A percentile compares a stretch with the other conserved stretches of the same genome.
These are phyloP conservation scores for Mus spicilegus DNA, from an alignment of 2,113 vertebrate genomes.

Conservation along the genomic window DNA sequence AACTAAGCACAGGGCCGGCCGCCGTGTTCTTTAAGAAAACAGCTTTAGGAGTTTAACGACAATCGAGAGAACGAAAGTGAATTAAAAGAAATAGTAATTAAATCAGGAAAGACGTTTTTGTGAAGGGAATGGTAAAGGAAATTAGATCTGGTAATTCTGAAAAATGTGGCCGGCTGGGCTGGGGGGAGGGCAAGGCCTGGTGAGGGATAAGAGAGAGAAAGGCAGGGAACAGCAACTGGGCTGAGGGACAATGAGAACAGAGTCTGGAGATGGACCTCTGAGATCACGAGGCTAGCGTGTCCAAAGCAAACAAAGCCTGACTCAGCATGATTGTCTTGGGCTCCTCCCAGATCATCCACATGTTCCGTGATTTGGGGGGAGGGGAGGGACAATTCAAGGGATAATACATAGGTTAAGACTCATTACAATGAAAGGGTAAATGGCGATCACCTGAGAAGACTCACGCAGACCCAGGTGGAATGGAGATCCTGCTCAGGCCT, in stretches of 20 bases:
- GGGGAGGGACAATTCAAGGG: not conserved
- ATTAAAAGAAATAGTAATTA: slow-evolving; percentile 81
- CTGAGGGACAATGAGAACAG: not conserved
- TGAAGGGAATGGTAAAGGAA: slow-evolving; percentile 77
- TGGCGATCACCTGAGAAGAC: not conserved
- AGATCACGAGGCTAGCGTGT: not conserved
- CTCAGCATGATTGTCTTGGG: not conserved
- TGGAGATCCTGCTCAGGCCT: not conserved
- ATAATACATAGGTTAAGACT: not conserved
- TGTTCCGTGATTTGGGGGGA: not conserved
- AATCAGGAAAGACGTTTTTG: slow-evolving; percentile 80
- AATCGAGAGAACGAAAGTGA: slow-evolving; percentile 75
- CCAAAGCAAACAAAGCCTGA: not conserved
- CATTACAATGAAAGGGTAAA: not conserved
- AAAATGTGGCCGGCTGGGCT: slow-evolving; percentile 61
- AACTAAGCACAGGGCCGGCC: slow-evolving; percentile 45
- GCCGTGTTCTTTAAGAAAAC: slow-evolving; percentile 71
- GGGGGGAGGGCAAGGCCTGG: slow-evolving; percentile 52
- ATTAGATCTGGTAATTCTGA: slow-evolving; percentile 78
- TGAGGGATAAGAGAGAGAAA: not conserved
- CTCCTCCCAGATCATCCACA: not conserved
- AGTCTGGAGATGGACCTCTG: not conserved
- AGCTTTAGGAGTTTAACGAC: slow-evolving; percentile 77
- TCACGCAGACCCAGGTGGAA: not conserved
- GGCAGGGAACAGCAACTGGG: not conserved